Evolutionary conservation across 2,797 vertebrate genomes (phyloP), one percentile per base, ranked within the genome.

Genomic region (Rhynchonycteris naso): DNA sequence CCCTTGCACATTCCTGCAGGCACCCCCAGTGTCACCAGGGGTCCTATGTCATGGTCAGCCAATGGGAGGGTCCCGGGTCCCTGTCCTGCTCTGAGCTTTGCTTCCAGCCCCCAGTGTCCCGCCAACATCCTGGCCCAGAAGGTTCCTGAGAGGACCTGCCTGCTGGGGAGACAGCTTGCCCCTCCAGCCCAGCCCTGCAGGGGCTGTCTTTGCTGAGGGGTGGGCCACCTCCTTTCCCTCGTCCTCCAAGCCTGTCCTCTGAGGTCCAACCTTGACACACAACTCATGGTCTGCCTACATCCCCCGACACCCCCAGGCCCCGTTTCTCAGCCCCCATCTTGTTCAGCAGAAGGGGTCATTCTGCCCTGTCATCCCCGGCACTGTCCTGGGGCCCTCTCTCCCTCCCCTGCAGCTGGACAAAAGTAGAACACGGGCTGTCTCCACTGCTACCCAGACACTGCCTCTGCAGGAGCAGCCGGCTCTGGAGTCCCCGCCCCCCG

Each of bases 361-460:
- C 66, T 19, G 11, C 15, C 8, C 7, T 12, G 14, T 52, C 52
- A 7, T 10, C 38, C 50, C 50, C 50, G 3, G 1, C 4, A 1
- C 22, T 50, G n/a, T 24, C 61, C 28, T 30, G 35, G 16, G 26
- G 19, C 2, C 19, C 1, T 15, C 2, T 13, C 1, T 15, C n/a
- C n/a, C 33, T 15, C n/a, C 35, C n/a, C 35, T 5, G 50, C 54
- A 14, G 1, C 63, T 58, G 8, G 71, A 66, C 22, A 33, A 6
- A 26, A n/a, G 6, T 19, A 21, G 26, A 7, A 56, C 28, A 18
- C 8, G 7, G 4, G 47, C n/a, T 21, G 21, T 26, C 69, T 47
- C 1, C 22, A n/a, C 13, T 1, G 9, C 33, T 4, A 10, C 0
- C 1, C n/a, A 24, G n/a, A 30, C 0, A 1, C 5, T 78, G n/a